phyloP scores from a whole-genome alignment of 2,113 vertebrate species.

The Todiramphus saurophagus region DNA sequence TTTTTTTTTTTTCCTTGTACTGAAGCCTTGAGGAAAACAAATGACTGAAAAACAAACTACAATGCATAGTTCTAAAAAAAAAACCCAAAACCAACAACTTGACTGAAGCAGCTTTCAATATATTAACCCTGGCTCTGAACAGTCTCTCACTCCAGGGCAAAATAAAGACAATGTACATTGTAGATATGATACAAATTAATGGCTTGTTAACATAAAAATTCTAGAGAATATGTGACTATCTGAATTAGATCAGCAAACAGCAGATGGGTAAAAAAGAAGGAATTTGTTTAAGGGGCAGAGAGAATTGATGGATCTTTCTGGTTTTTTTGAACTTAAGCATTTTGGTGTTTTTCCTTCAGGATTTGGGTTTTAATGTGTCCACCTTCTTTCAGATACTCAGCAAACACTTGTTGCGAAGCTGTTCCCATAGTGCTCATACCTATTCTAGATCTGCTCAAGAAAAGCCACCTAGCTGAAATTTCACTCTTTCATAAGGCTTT shows the following conservation, averaged over 20 bases:
- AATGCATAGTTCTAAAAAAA: neutral
- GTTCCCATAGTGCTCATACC: neutral
- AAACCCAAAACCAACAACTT: neutral
- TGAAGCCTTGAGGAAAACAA: neutral
- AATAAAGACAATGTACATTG: neutral
- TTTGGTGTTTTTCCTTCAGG: neutral
- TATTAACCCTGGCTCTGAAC: neutral
- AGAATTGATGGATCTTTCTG: neutral
- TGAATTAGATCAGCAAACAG: neutral
- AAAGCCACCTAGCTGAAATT: neutral
- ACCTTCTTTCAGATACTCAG: neutral
- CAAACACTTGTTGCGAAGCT: neutral
- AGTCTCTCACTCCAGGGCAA: neutral
- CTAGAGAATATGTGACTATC: neutral
- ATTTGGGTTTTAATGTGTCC: neutral
- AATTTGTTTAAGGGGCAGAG: neutral
- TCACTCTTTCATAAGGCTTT: neutral
- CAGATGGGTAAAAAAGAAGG: neutral
- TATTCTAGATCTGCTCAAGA: neutral
- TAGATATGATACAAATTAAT: neutral
- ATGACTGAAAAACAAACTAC: neutral
- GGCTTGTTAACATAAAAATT: neutral
- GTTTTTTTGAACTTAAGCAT: neutral
- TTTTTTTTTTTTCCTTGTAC: neutral
- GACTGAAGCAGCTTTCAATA: neutral